A percentile compares a stretch with the other conserved stretches of the same genome.
phyloP scores from a whole-genome alignment of 1,140 invertebrate genomes.

The Lasioglossum albipes region DNA sequence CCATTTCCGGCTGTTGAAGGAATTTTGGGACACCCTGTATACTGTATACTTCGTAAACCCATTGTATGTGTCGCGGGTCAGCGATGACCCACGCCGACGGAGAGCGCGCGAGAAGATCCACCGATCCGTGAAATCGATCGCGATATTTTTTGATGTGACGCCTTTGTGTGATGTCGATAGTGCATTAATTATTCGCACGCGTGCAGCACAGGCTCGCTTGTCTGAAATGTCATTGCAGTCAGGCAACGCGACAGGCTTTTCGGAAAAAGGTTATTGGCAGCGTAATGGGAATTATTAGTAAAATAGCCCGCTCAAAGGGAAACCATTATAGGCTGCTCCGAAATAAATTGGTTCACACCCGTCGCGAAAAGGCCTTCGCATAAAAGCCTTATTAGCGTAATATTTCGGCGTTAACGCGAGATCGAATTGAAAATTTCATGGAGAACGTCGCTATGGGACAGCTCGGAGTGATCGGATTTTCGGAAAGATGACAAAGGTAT shows the following conservation, averaged over 20 bases:
- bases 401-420: constrained; percentile 33
- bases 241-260: constrained; percentile 41
- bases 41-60: no score
- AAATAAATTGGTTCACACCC: constrained; percentile 51
- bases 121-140: background rate
- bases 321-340: constrained; percentile 52
- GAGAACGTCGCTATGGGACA: background rate
- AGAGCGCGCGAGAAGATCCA: background rate
- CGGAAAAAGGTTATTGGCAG: constrained; percentile 49
- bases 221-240: constrained; percentile 36
- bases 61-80: background rate
- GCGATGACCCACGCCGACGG: background rate
- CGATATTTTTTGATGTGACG: no score
- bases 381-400: constrained; percentile 61
- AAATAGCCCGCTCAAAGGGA: constrained; percentile 56
- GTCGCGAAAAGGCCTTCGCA: constrained; percentile 33
- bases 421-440: constrained; percentile 32
- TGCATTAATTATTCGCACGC: constrained; percentile 30
- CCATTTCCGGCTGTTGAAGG: no score
- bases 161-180: background rate
- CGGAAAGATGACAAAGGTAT: background rate
- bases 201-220: background rate
- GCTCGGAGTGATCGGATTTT: background rate
- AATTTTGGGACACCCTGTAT: no score
- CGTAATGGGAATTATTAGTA: constrained; percentile 62